Evolutionary conservation across 2,888 invertebrate species (phyloP), one percentile per base, ranked within the genome.

Genomic region (Cosmopolites sordidus): DNA sequence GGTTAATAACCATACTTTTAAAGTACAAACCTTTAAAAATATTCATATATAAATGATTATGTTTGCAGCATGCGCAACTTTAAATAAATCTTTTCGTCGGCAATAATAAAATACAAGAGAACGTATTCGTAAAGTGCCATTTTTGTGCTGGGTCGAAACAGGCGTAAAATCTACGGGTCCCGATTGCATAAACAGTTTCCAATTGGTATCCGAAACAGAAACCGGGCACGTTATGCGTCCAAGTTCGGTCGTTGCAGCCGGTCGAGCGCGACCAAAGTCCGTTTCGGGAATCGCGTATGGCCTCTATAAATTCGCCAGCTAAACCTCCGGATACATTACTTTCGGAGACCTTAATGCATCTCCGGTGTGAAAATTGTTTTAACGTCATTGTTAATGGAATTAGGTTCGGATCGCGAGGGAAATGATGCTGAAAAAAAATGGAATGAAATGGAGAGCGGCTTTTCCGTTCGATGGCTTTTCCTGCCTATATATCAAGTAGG

Each of bases 171-270:
- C 60, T 61, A 60, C 60, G 62, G 58, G 58, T 59, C 58, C 59
- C 58, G 62, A 65, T 65, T 65, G 64, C 64, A 65, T 65, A 65
- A 65, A 64, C 63, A 65, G 64, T 62, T 62, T 65, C 64, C 65
- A 64, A 65, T 65, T 63, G 64, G 62, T 59, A 60, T 60, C 63
- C 62, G 60, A 62, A 63, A 62, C 63, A 59, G 63, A 64, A 64
- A 60, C 63, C 63, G 55, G 52, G 58, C 62, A 56, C 63, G 64
- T 64, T 64, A 65, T 62, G 59, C 60, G 63, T 58, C 62, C 59
- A 63, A 65, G 60, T 65, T 65, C 45, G 60, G 60, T 58, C 65
- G 61, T 65, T 63, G 53, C 50, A 58, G 53, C 58, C 64, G 61
- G 61, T 60, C 59, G 58, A 60, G 61, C 58, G 62, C 59, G 64